These are phyloP conservation scores for Alcis repandata DNA, from an alignment of 2,888 invertebrate genomes.

Conservation along the genomic window DNA sequence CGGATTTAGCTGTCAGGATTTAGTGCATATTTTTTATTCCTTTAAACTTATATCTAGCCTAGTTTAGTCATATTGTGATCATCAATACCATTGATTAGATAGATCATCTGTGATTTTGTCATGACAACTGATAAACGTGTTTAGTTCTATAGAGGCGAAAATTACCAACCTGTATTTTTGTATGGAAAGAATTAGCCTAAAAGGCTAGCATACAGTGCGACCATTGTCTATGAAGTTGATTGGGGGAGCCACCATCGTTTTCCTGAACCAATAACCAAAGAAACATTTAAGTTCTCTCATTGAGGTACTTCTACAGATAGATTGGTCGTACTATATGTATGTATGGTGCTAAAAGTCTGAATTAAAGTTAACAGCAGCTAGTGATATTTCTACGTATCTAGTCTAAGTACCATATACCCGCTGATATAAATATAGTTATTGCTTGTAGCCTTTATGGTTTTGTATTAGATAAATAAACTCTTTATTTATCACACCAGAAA, in stretches of 20 bases:
- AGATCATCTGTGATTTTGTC: neutral
- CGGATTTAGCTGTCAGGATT: no score
- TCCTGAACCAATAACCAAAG: no score
- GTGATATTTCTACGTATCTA: slow-evolving; percentile 1
- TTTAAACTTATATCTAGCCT: no score
- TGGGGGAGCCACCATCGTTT: no score
- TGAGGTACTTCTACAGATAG: neutral
- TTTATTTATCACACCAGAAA: no score
- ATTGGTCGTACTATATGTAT: no score
- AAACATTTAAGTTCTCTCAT: neutral
- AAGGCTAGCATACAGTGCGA: neutral
- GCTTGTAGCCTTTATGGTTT: neutral
- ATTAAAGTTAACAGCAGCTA: neutral
- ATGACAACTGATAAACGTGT: neutral
- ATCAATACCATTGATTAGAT: neutral
- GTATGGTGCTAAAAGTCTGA: slow-evolving; percentile 1
- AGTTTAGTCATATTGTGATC: neutral
- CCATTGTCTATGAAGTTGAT: neutral
- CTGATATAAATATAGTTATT: neutral
- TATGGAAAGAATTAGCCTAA: neutral
- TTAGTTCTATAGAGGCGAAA: no score
- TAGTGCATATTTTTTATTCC: neutral
- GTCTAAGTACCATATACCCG: neutral
- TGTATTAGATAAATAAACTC: no score
- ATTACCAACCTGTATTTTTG: no score